Base-by-base conservation (phyloP, 2,113 vertebrate species). In the Trematomus loennbergii region DNA sequence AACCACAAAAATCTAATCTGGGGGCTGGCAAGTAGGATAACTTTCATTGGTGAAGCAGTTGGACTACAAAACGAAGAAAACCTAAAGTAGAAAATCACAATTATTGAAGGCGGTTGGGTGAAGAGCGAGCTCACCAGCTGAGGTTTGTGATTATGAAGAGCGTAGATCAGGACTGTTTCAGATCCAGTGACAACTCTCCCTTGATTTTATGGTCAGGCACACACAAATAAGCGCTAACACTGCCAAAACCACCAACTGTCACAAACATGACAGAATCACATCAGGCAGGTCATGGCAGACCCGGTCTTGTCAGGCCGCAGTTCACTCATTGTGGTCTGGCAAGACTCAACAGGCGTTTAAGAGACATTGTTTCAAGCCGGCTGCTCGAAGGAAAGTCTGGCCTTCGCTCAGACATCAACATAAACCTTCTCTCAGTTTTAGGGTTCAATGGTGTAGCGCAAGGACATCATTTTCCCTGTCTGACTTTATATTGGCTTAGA, bases 1-100 rank as follows among this genome's bases (percentile, higher is more conserved):
- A 33, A 66, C 36, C n/a, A 65, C 63, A 57, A 83, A 91, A 81
- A 88, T 85, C 66, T 29, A 80, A 86, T 89, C 74, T 66, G 12
- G 61, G 25, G n/a, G 36, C 75, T 77, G 22, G 63, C 49, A 50
- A 74, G 62, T 54, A 43, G 49, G 79, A 75, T 68, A 63, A 84
- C 46, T 70, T 84, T 75, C 48, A 80, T 43, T 66, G 68, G 15
- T 57, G 74, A 53, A 60, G 81, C 61, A 57, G 45, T 70, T 18
- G 49, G 48, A 60, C 69, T 52, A 15, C 29, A 79, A 79, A 62
- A 15, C 33, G 65, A 18, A 57, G 72, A 59, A 84, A 68, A 66
- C 50, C 5, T 36, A 36, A 36, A 36, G 1, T 8, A 40, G 8
- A 40, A 40, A 40, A 40, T 40, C 17, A 64, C 53, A 59, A 13